Percentiles rank a stretch among this genome's conserved stretches.
Evolutionary conservation across 2,797 vertebrate genomes (phyloP).

Genomic region (Adrianichthys oophorus): DNA sequence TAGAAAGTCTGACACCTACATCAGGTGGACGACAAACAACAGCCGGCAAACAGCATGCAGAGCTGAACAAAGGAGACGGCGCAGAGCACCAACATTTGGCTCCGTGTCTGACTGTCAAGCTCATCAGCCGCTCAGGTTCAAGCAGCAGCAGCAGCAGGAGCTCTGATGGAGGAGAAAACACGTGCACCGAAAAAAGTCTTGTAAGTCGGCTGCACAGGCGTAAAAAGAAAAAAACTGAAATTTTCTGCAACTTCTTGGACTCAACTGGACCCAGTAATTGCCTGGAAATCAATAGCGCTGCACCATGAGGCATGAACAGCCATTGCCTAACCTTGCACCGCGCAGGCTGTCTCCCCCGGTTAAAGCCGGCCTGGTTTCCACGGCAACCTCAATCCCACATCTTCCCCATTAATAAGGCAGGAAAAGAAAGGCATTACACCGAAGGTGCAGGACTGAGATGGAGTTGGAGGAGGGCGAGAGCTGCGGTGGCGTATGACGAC

Average conservation of each 20-base stretch:
- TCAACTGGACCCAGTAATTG: conserved; percentile 56
- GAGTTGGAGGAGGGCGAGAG: conserved; percentile 16
- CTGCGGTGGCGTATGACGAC: conserved; percentile 8
- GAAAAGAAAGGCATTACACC: conserved; percentile 38
- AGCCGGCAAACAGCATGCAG: conserved; percentile 31
- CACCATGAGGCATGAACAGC: conserved; percentile 54
- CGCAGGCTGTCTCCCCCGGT: conserved; percentile 62
- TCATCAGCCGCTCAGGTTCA: conserved; percentile 18
- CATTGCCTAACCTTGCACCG: conserved; percentile 66
- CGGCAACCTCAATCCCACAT: conserved; percentile 65
- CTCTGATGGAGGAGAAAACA: conserved; percentile 13
- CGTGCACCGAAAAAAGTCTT: conserved; percentile 14
- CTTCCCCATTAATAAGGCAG: conserved; percentile 59
- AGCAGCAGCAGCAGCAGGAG: conserved; percentile 21
- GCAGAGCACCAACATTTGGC: conserved; percentile 26
- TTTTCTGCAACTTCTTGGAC: conserved; percentile 19
- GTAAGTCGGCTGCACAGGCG: conserved; percentile 8
- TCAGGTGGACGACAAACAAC: conserved; percentile 31
- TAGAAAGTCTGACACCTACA: conserved; percentile 28
- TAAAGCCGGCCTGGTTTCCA: conserved; percentile 61
- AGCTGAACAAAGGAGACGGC: conserved; percentile 28
- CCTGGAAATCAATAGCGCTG: conserved; percentile 65
- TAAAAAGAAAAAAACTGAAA: conserved; percentile 21
- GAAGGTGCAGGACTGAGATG: conserved; percentile 29
- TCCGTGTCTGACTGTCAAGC: conserved; percentile 33